Percentiles rank a stretch among this genome's conserved stretches.
Evolutionary conservation across 2,113 vertebrate genomes (phyloP).

Genomic region (Ammodytes dubius): DNA sequence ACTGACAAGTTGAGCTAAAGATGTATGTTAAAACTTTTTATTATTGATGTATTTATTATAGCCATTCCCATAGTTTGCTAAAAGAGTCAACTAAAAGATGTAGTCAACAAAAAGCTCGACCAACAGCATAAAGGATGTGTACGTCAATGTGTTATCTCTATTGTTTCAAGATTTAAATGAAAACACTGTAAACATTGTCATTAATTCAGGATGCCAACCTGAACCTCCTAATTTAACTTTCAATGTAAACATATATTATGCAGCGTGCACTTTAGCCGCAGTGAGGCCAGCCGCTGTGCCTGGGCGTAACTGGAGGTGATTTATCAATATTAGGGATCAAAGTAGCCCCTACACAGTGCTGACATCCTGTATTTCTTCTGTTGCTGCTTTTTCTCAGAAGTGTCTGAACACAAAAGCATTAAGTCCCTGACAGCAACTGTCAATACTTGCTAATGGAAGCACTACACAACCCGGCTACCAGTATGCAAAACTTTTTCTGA

Average conservation of each 20-base stretch:
- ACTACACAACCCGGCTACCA: too few species aligned
- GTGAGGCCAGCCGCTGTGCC: constrained; percentile 19
- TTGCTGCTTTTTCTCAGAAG: constrained; percentile 13
- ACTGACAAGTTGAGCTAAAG: background rate
- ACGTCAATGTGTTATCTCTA: constrained; percentile 15
- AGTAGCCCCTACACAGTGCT: constrained; percentile 12
- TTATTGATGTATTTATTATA: constrained; percentile 3
- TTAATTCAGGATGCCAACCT: constrained; percentile 49
- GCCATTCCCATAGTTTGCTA: background rate
- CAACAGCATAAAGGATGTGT: constrained; percentile 15
- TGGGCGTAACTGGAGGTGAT: constrained; percentile 34
- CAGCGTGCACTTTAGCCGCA: constrained; percentile 41
- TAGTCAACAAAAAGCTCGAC: constrained; percentile 6
- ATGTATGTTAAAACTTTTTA: background rate
- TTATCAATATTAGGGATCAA: constrained; percentile 50
- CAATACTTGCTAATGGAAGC: background rate
- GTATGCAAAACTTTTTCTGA: background rate
- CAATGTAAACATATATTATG: constrained; percentile 48
- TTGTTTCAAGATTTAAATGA: constrained; percentile 47
- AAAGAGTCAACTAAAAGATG: constrained; percentile 10
- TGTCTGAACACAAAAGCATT: constrained; percentile 1
- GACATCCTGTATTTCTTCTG: constrained; percentile 24
- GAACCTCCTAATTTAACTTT: constrained; percentile 48
- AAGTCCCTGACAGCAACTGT: constrained; percentile 7
- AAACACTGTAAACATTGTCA: constrained; percentile 34